Percentiles rank a stretch among this genome's conserved stretches.
These are phyloP conservation scores for Drosophila watanabei DNA, from an alignment of 1,140 invertebrate genomes.

Conservation along the genomic window DNA sequence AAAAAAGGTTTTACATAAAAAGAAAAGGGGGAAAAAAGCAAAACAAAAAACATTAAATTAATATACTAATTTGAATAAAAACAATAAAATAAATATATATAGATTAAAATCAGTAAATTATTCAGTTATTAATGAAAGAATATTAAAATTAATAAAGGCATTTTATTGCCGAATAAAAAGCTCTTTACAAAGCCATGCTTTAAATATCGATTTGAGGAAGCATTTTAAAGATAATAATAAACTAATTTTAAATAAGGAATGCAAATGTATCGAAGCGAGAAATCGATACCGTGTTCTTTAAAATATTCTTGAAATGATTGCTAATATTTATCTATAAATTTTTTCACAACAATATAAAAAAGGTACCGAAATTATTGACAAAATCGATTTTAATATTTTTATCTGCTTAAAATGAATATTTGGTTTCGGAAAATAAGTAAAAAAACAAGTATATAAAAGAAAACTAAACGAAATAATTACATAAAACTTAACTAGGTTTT, in stretches of 20 bases:
- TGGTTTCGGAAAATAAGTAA: too few species aligned
- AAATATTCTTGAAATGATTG: too few species aligned
- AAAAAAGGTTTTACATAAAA: slow-evolving; percentile 50
- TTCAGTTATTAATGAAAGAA: slow-evolving; percentile 11
- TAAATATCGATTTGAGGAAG: neutral
- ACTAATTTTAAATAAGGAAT: neutral
- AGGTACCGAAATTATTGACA: too few species aligned
- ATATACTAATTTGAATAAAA: slow-evolving; percentile 32
- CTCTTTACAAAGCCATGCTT: neutral
- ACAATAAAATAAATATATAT: slow-evolving; percentile 25
- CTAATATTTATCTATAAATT: too few species aligned
- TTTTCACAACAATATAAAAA: too few species aligned
- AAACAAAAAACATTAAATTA: slow-evolving; percentile 44
- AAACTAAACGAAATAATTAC: too few species aligned
- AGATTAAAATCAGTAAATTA: slow-evolving; percentile 14
- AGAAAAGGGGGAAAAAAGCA: slow-evolving; percentile 34
- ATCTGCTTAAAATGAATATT: too few species aligned
- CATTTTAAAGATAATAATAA: slow-evolving; percentile 6
- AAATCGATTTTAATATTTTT: too few species aligned
- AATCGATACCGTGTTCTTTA: too few species aligned
- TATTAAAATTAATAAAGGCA: neutral
- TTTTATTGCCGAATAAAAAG: neutral
- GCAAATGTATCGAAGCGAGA: too few species aligned
- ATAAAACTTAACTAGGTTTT: too few species aligned
- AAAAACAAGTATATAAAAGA: too few species aligned